phyloP scores from a whole-genome alignment of 92 coral and sea anemone species.

The Porites evermanni region DNA sequence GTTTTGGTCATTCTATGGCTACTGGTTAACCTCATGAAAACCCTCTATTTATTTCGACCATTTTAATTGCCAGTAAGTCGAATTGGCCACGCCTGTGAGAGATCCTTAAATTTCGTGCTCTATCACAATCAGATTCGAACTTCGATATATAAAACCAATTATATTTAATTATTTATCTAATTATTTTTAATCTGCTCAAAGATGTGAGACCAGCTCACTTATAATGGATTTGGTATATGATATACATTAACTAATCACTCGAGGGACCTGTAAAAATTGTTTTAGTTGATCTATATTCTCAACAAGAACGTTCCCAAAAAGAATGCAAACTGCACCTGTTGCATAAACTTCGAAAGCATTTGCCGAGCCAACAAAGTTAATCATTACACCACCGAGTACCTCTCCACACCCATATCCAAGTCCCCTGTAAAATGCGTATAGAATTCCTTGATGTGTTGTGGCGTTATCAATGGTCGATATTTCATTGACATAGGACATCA shows the following conservation, averaged over 20 bases:
- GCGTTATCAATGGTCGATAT: constrained; percentile 33
- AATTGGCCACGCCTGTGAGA: not conserved
- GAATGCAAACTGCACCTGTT: constrained; percentile 7
- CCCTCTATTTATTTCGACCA: too few species aligned
- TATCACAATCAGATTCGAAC: not conserved
- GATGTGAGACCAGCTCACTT: constrained; percentile 3
- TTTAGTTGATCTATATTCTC: not conserved
- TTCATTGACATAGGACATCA: constrained; percentile 78
- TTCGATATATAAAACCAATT: not conserved
- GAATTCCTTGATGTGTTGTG: constrained; percentile 70
- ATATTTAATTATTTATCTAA: not conserved
- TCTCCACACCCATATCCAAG: constrained; percentile 81
- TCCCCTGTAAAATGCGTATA: constrained; percentile 80
- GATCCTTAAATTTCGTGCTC: not conserved
- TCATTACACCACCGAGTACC: constrained; percentile 77
- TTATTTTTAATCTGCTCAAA: not conserved
- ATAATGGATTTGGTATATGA: not conserved
- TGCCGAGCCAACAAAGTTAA: constrained; percentile 68
- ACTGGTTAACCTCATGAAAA: too few species aligned
- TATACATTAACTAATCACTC: not conserved
- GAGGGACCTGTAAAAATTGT: not conserved
- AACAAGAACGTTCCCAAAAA: constrained; percentile 13
- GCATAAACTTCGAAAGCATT: constrained; percentile 57
- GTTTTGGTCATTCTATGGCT: too few species aligned
- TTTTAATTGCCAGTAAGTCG: not conserved